Evolutionary conservation across 1,140 invertebrate species (phyloP), one percentile per base, ranked within the genome.

Genomic region (Scaptodrosophila lebanonensis): DNA sequence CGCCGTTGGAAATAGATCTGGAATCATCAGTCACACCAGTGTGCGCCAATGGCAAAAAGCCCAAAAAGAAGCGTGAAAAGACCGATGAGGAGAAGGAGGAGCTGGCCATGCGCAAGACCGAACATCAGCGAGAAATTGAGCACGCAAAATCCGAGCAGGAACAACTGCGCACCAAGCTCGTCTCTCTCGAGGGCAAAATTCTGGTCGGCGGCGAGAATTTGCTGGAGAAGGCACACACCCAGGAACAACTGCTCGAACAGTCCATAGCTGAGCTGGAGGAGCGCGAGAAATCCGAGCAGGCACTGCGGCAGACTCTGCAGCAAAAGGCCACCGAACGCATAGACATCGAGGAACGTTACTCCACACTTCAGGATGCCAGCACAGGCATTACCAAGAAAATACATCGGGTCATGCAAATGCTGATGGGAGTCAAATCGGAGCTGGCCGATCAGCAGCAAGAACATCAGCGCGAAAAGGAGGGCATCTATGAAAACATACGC

Each of bases 181-280:
- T 93, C 60, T 93, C 93, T 13, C 91, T 99, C 38, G 96, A 99
- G 87, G 96, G 95, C 50, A 97, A 98, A 86, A 97, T 99, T 43
- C 91, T 99, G 13, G 95, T 99, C 5, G 98, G 98, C 1, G 98
- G 98, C 4, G 98, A 99, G 88, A 99, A 99, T 89, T 90, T 99
- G 5, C 89, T 99, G 49, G 97, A 99, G 86, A 99, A 99, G 86
- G 97, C 97, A 0, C 96, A 99, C 87, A 92, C 94, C 5, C 97
- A 99, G 83, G 95, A 99, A 66, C 90, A 92, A 51, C 88, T 99
- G 15, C 88, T 99, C 9, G 95, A 97, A 68, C 94, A 95, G 54
- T 95, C 96, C 1, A 93, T 95, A n/a, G 89, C 91, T 20, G 97
- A 99, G 87, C 88, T 99, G 35, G 95, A 98, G 72, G 91, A 93